Conservation (phyloP, 2,888 invertebrate genomes). For the Sarcophaga subvicina region DNA sequence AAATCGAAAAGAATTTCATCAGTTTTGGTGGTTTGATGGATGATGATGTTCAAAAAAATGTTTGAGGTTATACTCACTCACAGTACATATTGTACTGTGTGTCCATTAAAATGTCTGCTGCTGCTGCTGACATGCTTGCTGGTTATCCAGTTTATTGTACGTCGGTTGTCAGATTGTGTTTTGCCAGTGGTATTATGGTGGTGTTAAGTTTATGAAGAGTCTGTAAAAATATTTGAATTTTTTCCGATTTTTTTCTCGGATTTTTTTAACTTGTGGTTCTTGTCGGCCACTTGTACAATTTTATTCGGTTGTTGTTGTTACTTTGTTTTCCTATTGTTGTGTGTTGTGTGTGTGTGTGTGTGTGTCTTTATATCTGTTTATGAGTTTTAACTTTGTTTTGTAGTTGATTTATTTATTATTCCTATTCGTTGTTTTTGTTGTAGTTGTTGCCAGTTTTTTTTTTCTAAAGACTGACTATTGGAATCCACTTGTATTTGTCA, state of each 20-base stretch:
- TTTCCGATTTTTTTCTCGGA: background rate
- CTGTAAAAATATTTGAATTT: conserved; percentile 9
- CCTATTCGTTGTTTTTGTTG: background rate
- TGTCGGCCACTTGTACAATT: background rate
- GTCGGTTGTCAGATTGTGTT: background rate
- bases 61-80: background rate
- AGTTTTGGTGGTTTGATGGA: background rate
- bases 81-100: too few species aligned
- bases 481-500: conserved; percentile 60
- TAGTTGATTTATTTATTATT: conserved; percentile 31
- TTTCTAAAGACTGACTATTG: conserved; percentile 4
- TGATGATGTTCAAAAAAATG: background rate
- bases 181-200: conserved; percentile 32
- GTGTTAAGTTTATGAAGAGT: conserved; percentile 54
- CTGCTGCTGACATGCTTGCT: background rate
- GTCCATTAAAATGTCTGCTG: too few species aligned
- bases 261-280: background rate
- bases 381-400: conserved; percentile 32
- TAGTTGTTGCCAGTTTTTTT: background rate
- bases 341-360: background rate
- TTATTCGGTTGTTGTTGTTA: background rate
- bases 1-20: background rate
- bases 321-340: background rate
- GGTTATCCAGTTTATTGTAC: background rate
- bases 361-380: conserved; percentile 1